Base-by-base conservation (phyloP, 2,797 vertebrate species). In the Microctenopoma lineatum region DNA sequence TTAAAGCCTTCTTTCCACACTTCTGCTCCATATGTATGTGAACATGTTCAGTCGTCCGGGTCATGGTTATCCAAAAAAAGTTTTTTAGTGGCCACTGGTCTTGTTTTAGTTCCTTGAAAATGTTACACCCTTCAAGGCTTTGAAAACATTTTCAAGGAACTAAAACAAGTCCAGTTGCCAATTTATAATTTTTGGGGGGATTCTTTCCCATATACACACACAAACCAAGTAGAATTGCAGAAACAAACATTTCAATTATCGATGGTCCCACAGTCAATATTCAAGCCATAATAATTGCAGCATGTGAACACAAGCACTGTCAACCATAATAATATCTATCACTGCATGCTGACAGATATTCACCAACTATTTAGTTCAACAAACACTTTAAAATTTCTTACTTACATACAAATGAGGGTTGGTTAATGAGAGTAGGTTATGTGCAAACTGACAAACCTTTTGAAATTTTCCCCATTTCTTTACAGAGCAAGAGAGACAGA, bases 381-480 rank as follows among this genome's bases (percentile, higher is more conserved):
- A 7, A 29, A 29, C 34, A 14, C 10, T 53, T 27, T n/a, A 60
- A 42, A 42, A 42, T 8, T 44, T 44, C 12, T 4, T 8, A 12
- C 10, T 12, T 4, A 39, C 38, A 39, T 64, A 16, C 48, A 34
- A 7, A 56, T 53, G 6, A 36, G 9, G 8, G 27, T 29, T 29
- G 27, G 29, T 5, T 5, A 32, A 32, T 32, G 29, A 5, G 5
- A 32, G 5, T 32, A 38, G 12, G 42, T 4, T 4, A 66, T 14
- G 65, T 15, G 41, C 44, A n/a, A 18, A 10, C 7, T 46, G 44
- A 18, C n/a, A 46, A 45, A n/a, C 1, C 1, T n/a, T 44, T 25
- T 41, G 25, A 41, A 15, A 11, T 54, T 70, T 64, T 59, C 26
- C n/a, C 18, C 11, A 73, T 65, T 69, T 66, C 32, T 57, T 65